A percentile compares a stretch with the other conserved stretches of the same genome.
These are phyloP conservation scores for Hirudinaria manillensis DNA, from an alignment of 2,888 invertebrate species.

Conservation along the genomic window DNA sequence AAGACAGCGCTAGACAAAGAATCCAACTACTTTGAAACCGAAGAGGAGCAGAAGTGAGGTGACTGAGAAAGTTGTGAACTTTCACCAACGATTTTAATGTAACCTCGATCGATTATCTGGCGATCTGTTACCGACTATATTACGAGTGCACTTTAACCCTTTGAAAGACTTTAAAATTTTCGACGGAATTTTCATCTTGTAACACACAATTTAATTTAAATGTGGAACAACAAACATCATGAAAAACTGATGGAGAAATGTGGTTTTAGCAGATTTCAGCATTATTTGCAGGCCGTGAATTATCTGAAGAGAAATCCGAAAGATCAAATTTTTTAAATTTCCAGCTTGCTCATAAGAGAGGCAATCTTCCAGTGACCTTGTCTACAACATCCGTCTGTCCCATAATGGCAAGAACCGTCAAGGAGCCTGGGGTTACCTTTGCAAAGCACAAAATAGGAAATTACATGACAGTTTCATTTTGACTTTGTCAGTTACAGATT, in stretches of 20 bases:
- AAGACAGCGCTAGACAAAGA: slow-evolving; percentile 46
- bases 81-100: no score
- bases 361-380: slow-evolving; percentile 54
- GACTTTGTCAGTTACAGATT: not conserved
- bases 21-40: slow-evolving; percentile 49
- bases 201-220: no score
- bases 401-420: slow-evolving; percentile 56
- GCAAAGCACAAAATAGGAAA: slow-evolving; percentile 29
- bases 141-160: no score
- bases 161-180: no score
- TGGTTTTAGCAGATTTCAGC: no score
- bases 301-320: not conserved
- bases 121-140: no score
- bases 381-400: slow-evolving; percentile 54
- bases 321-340: not conserved
- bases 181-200: no score
- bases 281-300: not conserved
- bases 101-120: no score
- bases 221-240: no score
- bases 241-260: no score
- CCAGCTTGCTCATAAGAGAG: slow-evolving; percentile 46
- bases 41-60: not conserved
- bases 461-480: not conserved
- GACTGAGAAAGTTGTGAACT: not conserved
- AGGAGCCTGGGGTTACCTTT: slow-evolving; percentile 54